Evolutionary conservation across 2,888 invertebrate species (phyloP).

Genomic region (Diarsia mendica): DNA sequence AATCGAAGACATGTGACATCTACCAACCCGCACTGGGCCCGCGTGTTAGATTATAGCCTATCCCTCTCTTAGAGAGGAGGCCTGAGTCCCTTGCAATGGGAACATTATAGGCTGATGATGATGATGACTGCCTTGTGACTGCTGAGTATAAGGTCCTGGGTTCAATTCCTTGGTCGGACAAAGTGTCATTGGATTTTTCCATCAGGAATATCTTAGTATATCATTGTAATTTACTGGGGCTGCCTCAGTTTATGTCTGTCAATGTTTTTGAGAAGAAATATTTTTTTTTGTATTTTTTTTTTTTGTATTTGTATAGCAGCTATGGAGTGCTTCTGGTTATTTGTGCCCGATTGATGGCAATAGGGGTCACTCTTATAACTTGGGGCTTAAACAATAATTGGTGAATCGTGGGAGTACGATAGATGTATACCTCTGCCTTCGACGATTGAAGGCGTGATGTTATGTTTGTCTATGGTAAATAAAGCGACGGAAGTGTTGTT

Average conservation of each 20-base stretch:
- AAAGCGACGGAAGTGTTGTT: not conserved
- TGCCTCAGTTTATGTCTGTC: no score
- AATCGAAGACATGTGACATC: no score
- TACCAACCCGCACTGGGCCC: no score
- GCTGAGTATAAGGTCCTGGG: not conserved
- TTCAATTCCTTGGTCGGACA: not conserved
- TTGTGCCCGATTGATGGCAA: not conserved
- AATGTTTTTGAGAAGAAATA: no score
- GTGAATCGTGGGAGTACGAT: not conserved
- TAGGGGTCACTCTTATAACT: not conserved
- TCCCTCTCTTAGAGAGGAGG: no score
- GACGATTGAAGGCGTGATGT: not conserved
- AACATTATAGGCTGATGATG: no score
- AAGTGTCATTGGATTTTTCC: not conserved
- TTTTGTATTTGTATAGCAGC: no score
- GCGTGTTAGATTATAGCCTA: no score
- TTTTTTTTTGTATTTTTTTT: no score
- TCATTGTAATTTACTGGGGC: no score
- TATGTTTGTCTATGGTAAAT: not conserved
- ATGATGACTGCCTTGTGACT: no score
- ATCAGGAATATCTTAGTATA: not conserved
- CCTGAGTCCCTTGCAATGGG: no score
- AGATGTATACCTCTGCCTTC: not conserved
- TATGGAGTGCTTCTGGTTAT: not conserved
- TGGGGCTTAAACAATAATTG: not conserved